Percentiles rank a stretch among this genome's conserved stretches.
phyloP scores from a whole-genome alignment of 2,888 invertebrate genomes.

The Vanessa cardui region DNA sequence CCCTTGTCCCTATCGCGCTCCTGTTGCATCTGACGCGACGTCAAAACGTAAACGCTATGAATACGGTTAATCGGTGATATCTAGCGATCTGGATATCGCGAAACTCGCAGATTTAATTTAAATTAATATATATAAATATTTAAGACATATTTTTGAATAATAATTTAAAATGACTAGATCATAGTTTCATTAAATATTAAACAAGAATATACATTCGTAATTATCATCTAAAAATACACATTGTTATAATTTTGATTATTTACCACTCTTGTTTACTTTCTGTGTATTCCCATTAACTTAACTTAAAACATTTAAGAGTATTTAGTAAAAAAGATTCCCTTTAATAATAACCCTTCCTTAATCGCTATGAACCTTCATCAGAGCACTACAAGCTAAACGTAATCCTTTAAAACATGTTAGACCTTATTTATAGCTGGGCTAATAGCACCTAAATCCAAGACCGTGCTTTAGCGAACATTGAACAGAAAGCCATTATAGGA shows the following conservation, averaged over 20 bases:
- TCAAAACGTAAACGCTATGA: constrained; percentile 77
- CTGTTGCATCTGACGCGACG: constrained; percentile 80
- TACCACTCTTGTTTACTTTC: no score
- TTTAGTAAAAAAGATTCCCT: constrained; percentile 10
- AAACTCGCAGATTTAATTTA: constrained; percentile 36
- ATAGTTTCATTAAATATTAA: no score
- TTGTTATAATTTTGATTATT: no score
- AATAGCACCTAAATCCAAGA: constrained; percentile 69
- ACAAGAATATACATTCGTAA: no score
- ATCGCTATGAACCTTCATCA: constrained; percentile 66
- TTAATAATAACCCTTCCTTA: constrained; percentile 27
- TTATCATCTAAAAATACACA: no score
- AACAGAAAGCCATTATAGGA: constrained; percentile 42
- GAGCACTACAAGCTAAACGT: constrained; percentile 70
- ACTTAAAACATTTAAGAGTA: no score
- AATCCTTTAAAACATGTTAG: constrained; percentile 76
- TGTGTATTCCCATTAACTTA: no score
- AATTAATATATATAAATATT: constrained; percentile 36
- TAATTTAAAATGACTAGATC: no score
- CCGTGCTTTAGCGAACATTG: constrained; percentile 55
- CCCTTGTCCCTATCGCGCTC: constrained; percentile 68
- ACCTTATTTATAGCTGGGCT: constrained; percentile 79
- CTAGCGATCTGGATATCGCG: constrained; percentile 67
- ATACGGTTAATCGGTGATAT: constrained; percentile 76
- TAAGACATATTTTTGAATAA: no score